Conservation (phyloP, 2,113 vertebrate genomes). For the Notarius quadriscutis region DNA sequence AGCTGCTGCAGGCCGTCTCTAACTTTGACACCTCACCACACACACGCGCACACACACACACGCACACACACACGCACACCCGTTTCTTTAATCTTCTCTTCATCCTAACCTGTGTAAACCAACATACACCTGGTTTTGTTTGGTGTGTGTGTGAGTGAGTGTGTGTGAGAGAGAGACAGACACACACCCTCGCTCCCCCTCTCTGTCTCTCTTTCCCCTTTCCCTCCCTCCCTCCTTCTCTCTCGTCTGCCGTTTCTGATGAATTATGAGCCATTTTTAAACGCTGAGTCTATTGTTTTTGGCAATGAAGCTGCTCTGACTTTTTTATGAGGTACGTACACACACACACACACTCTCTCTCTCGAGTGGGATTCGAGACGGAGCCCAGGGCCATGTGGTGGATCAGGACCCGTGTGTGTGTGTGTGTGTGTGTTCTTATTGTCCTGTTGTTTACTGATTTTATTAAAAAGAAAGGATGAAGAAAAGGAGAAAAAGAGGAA, state of each 20-base stretch:
- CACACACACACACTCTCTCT: background rate
- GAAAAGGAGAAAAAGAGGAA: background rate
- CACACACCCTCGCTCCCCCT: background rate
- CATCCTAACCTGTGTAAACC: background rate
- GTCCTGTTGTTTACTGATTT: background rate
- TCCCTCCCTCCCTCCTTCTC: background rate
- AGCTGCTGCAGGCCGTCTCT: conserved; percentile 52
- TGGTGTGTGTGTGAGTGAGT: background rate
- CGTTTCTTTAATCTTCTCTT: background rate
- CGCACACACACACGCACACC: background rate
- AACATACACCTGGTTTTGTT: background rate
- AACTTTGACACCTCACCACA: conserved; percentile 20
- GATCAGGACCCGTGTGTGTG: background rate
- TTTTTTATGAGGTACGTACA: conserved; percentile 3
- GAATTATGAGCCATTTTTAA: conserved; percentile 30
- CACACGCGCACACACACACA: background rate
- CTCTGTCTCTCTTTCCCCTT: background rate
- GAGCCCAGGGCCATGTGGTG: background rate
- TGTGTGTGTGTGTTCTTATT: background rate
- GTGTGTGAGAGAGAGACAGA: too few relatives aligned
- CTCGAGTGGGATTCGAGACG: too few relatives aligned
- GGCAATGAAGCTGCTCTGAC: background rate
- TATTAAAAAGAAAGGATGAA: background rate
- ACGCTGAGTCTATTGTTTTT: conserved; percentile 17
- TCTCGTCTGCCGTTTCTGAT: conserved; percentile 42